phyloP scores from a whole-genome alignment of 2,888 invertebrate genomes.

The Caenorhabditis sp. region DNA sequence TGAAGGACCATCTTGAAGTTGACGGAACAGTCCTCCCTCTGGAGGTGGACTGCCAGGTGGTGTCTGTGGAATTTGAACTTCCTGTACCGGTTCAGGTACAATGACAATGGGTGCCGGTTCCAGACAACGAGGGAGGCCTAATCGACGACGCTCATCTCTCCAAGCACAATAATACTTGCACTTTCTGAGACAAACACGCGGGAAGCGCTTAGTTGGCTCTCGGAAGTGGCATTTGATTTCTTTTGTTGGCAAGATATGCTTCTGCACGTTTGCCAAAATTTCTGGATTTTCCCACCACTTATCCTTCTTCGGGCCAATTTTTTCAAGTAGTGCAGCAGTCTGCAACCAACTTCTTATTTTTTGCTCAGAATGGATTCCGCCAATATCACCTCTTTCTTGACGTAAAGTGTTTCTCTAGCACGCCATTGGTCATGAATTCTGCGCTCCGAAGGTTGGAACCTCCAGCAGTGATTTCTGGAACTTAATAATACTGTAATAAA shows the following conservation, averaged over 20 bases:
- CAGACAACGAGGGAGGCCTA: too few species aligned
- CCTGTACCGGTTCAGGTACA: too few species aligned
- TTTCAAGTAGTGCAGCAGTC: too few species aligned
- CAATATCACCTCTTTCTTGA: not conserved
- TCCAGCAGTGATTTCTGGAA: conserved; percentile 24
- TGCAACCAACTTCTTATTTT: too few species aligned
- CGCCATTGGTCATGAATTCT: not conserved
- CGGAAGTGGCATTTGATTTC: not conserved
- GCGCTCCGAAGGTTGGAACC: not conserved
- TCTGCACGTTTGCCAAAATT: not conserved
- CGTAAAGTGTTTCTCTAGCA: not conserved
- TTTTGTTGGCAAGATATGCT: not conserved
- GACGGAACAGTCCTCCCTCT: not conserved
- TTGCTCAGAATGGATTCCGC: too few species aligned
- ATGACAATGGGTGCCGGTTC: too few species aligned
- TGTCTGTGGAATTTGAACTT: not conserved
- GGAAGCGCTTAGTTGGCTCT: not conserved
- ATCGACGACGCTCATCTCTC: not conserved
- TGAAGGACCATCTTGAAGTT: not conserved
- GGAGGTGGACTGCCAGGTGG: not conserved
- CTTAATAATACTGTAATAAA: not conserved
- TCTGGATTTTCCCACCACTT: conserved; percentile 1
- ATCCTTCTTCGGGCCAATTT: not conserved
- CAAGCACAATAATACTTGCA: not conserved
- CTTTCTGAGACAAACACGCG: not conserved